Evolutionary conservation across 1,140 invertebrate genomes (phyloP), one percentile per base, ranked within the genome.

Genomic region (Ganaspis sp.): DNA sequence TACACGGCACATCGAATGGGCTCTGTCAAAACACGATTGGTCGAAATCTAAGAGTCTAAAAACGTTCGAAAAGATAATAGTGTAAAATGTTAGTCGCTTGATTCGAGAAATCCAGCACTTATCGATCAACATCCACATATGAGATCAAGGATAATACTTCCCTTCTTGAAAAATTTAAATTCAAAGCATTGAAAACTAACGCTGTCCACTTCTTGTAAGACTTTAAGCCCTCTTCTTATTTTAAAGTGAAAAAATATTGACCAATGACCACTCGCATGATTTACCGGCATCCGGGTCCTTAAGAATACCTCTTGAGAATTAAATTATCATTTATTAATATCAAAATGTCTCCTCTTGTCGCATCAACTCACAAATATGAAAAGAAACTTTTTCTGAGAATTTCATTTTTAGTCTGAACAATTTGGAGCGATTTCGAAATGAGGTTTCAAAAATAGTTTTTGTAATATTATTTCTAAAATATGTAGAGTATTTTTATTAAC

Each of bases 1-100:
- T 64, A 29, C 58, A n/a, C 15, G 58, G 58, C 58, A 64, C 58
- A 21, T 64, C 58, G 58, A 64, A 64, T 64, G 29, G 29, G 58
- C 58, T 64, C 58, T 64, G 58, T 64, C 58, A 64, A 64, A 64
- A 64, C 58, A 64, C 58, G 58, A 64, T 29, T 29, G 58, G 23
- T 64, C 9, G 6, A 21, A 23, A 11, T 11, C 12, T 11, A 40
- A 26, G 26, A 29, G 23, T 64, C 26, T 64, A 12, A 29, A 64
- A 64, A 64, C 6, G 15, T 15, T 29, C 5, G 12, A 64, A 5
- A 64, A 29, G 21, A 64, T 29, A 58, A 64, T n/a, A n/a, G 26
- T n/a, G 58, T 29, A 26, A 64, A 64, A 64, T n/a, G 58, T 15
- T 29, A n/a, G 53, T 21, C 53, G 19, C 12, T 64, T 29, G 58